phyloP scores from a whole-genome alignment of 2,888 invertebrate species.

The Flabesymbios commensalis region DNA sequence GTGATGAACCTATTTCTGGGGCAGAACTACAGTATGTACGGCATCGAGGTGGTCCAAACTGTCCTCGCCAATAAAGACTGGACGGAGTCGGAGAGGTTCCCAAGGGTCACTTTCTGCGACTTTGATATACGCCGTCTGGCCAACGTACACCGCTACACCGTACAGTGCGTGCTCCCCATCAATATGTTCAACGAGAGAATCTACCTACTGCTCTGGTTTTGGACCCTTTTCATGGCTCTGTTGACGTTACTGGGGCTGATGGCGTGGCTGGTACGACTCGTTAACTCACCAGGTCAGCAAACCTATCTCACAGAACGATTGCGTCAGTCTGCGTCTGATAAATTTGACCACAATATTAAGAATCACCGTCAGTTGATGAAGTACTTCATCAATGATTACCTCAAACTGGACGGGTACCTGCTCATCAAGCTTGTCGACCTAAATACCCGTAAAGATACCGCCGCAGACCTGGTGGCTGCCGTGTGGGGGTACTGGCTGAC shows the following conservation, averaged over 20 bases:
- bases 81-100: conserved; percentile 53
- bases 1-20: conserved; percentile 64
- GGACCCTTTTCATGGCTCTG: conserved; percentile 54
- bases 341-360: conserved; percentile 3
- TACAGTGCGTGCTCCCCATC: conserved; percentile 34
- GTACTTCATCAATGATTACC: conserved; percentile 55
- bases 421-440: conserved; percentile 54
- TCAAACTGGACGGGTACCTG: conserved; percentile 58
- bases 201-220: conserved; percentile 60
- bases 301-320: conserved; percentile 20
- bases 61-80: conserved; percentile 58
- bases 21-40: conserved; percentile 58
- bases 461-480: no score
- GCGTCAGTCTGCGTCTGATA: background rate
- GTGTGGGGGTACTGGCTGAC: no score
- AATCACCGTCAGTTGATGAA: conserved; percentile 24
- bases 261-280: conserved; percentile 43
- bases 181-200: conserved; percentile 55
- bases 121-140: conserved; percentile 57
- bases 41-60: conserved; percentile 62
- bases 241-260: conserved; percentile 51
- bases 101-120: conserved; percentile 59
- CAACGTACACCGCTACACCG: conserved; percentile 45
- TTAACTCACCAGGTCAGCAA: background rate
- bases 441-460: conserved; percentile 59